Conservation (phyloP, 2,113 vertebrate genomes). For the Gallinago paraguaiae region DNA sequence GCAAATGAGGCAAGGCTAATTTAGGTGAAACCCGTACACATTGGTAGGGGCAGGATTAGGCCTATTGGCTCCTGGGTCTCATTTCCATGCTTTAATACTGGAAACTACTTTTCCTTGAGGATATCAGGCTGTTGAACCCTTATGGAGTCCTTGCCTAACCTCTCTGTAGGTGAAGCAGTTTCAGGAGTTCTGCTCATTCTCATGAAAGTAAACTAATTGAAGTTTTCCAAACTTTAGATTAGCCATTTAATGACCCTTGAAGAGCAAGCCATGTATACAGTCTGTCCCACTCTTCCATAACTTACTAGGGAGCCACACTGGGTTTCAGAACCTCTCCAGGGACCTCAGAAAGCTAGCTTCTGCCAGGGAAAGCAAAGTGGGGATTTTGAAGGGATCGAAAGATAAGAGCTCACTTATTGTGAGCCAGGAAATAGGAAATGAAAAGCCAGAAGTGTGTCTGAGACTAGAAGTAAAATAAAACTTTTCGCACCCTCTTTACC, state of each 20-base stretch:
- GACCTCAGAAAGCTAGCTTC: background rate
- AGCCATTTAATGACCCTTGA: conserved; percentile 39
- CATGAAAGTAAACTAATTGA: conserved; percentile 29
- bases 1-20: background rate
- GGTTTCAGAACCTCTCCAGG: background rate
- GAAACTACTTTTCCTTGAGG: background rate
- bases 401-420: background rate
- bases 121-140: background rate
- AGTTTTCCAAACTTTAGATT: conserved; percentile 53
- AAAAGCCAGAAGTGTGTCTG: background rate
- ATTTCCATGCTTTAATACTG: background rate
- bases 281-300: background rate
- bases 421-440: background rate
- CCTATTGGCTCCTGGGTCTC: background rate
- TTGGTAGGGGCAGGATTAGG: background rate
- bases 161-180: background rate
- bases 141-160: background rate
- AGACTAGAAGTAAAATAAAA: background rate
- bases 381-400: background rate
- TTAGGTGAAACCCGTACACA: fast-evolving
- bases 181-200: conserved; percentile 7
- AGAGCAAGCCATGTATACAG: background rate
- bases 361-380: background rate
- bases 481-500: background rate
- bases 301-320: background rate